Evolutionary conservation across 2,797 vertebrate genomes (phyloP).

Genomic region (Telmatherina bonti): DNA sequence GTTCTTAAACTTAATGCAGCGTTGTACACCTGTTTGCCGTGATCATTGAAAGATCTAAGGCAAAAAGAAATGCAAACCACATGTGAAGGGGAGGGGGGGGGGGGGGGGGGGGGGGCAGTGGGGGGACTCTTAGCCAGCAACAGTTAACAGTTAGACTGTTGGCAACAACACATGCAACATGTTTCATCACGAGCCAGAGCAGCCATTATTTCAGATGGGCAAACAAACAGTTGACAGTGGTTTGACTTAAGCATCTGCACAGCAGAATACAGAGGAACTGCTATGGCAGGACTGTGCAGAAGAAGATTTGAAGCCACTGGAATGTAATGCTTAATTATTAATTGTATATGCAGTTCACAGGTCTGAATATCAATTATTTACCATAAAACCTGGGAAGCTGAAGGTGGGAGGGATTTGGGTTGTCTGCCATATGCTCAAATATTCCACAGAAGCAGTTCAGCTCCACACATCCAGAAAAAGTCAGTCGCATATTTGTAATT

Average conservation of each 20-base stretch:
- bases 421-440: conserved; percentile 42
- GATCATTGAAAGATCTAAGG: conserved; percentile 74
- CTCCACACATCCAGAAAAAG: conserved; percentile 26
- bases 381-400: conserved; percentile 67
- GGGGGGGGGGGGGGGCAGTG: too few species aligned
- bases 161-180: conserved; percentile 77
- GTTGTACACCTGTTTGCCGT: conserved; percentile 72
- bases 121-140: conserved; percentile 74
- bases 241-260: conserved; percentile 81
- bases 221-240: conserved; percentile 83
- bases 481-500: conserved; percentile 13
- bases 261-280: conserved; percentile 67
- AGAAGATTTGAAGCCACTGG: conserved; percentile 54
- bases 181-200: conserved; percentile 79
- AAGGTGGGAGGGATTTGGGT: conserved; percentile 53
- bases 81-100: conserved; percentile 73
- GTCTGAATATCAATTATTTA: conserved; percentile 77
- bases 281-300: conserved; percentile 49
- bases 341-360: conserved; percentile 72
- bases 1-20: conserved; percentile 46
- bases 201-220: conserved; percentile 80
- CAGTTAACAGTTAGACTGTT: conserved; percentile 78
- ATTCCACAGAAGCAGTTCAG: conserved; percentile 13
- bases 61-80: conserved; percentile 66
- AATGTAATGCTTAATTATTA: conserved; percentile 77